phyloP scores from a whole-genome alignment of 1,140 invertebrate genomes.

The Neuroterus valhalla region DNA sequence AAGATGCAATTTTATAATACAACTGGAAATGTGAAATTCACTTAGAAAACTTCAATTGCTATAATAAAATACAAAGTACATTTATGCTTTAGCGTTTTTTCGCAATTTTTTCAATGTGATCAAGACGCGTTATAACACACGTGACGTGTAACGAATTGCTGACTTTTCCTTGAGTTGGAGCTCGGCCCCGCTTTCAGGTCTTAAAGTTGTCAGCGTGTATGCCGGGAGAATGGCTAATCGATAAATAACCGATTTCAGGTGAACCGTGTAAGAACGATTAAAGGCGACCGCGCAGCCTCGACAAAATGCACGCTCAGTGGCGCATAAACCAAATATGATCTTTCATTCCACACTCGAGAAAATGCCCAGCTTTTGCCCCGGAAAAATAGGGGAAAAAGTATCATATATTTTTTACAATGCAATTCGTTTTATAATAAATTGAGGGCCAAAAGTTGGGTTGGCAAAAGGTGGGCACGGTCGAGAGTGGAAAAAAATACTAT shows the following conservation, averaged over 20 bases:
- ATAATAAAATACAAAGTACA: background rate
- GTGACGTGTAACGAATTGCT: slow-evolving; percentile 32
- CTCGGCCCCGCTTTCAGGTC: slow-evolving; percentile 4
- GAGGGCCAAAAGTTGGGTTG: no score
- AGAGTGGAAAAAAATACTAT: no score
- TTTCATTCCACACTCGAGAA: no score
- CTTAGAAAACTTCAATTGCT: no score
- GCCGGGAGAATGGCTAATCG: background rate
- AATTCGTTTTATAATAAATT: no score
- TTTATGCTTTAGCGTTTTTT: slow-evolving; percentile 2
- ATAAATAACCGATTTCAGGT: slow-evolving; percentile 46
- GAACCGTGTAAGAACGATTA: slow-evolving; percentile 40
- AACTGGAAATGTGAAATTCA: no score
- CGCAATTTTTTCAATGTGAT: background rate
- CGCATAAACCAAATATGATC: background rate
- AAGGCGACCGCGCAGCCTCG: slow-evolving; percentile 12
- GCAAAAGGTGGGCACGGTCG: no score
- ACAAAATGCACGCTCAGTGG: slow-evolving; percentile 7
- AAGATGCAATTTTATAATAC: no score
- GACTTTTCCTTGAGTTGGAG: slow-evolving; percentile 4
- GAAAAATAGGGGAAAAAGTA: no score
- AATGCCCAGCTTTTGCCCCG: no score
- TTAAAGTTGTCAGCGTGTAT: slow-evolving; percentile 22
- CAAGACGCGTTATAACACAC: slow-evolving; percentile 15
- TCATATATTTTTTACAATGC: no score